A percentile compares a stretch with the other conserved stretches of the same genome.
phyloP scores from a whole-genome alignment of 92 coral and sea anemone species.

The Porites cylindrica region DNA sequence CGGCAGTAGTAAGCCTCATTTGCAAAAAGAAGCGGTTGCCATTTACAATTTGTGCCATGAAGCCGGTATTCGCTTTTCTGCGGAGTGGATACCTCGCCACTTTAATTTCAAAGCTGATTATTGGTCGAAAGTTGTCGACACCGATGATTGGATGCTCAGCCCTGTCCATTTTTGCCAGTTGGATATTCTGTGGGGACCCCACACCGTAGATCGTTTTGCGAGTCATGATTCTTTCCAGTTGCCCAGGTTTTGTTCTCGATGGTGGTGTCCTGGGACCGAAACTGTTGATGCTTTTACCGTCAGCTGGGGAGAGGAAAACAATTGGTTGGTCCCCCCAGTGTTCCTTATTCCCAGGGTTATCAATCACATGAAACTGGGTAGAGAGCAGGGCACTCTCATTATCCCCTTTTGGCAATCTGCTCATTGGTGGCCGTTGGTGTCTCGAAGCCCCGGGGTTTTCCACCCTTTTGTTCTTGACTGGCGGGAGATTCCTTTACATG shows the following conservation, averaged over 20 bases:
- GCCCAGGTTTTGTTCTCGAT: too few relatives aligned
- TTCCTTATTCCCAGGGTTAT: background rate
- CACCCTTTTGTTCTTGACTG: conserved; percentile 22
- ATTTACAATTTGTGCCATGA: too few relatives aligned
- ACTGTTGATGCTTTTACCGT: too few relatives aligned
- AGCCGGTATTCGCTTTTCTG: too few relatives aligned
- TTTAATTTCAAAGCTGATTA: conserved; percentile 67
- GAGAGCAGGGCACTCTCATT: background rate
- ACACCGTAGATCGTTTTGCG: too few relatives aligned
- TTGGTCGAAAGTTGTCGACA: conserved; percentile 71
- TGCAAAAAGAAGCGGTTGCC: too few relatives aligned
- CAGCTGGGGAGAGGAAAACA: too few relatives aligned
- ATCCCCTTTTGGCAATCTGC: background rate
- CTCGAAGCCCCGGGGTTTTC: conserved; percentile 16
- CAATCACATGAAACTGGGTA: conserved; percentile 37
- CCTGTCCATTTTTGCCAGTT: conserved; percentile 46
- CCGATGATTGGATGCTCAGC: conserved; percentile 39
- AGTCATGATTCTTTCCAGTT: too few relatives aligned
- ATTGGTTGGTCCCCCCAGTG: too few relatives aligned
- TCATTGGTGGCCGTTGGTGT: too few relatives aligned
- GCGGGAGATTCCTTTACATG: conserved; percentile 30
- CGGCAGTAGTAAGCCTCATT: too few relatives aligned
- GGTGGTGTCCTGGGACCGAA: too few relatives aligned
- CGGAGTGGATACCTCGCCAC: conserved; percentile 56
- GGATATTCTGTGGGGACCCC: background rate